phyloP scores from a whole-genome alignment of 2,888 invertebrate species.

The Caenorhabditis parvicauda region DNA sequence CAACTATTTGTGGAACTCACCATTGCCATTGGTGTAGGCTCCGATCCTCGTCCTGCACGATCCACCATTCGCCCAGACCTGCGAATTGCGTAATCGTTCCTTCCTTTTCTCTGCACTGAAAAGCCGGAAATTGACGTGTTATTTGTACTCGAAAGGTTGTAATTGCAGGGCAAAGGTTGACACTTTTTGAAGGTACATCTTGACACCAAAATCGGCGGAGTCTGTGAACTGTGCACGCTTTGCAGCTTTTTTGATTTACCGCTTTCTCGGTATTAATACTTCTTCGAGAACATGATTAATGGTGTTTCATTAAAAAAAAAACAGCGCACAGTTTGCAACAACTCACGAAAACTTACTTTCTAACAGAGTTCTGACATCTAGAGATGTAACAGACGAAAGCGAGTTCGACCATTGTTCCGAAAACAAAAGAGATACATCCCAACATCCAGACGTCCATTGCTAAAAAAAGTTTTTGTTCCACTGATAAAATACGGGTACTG shows the following conservation, averaged over 20 bases:
- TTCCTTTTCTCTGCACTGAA: constrained; percentile 37
- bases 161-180: too few relatives aligned
- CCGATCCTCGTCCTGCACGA: constrained; percentile 30
- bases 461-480: constrained; percentile 8
- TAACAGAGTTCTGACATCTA: constrained; percentile 50
- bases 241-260: too few relatives aligned
- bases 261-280: constrained; percentile 2
- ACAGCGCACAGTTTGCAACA: too few relatives aligned
- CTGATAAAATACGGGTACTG: too few relatives aligned
- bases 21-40: constrained; percentile 32
- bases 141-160: not conserved
- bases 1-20: too few relatives aligned
- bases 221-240: too few relatives aligned
- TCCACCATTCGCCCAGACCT: constrained; percentile 36
- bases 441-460: constrained; percentile 63
- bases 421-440: constrained; percentile 61
- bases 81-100: constrained; percentile 32
- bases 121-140: not conserved
- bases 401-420: constrained; percentile 62
- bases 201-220: too few relatives aligned
- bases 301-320: too few relatives aligned
- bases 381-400: constrained; percentile 62
- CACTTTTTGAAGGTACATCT: too few relatives aligned
- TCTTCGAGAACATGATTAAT: not conserved
- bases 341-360: constrained; percentile 32